These are phyloP conservation scores for Stenodera caucasica DNA, from an alignment of 2,888 invertebrate species.

Conservation along the genomic window DNA sequence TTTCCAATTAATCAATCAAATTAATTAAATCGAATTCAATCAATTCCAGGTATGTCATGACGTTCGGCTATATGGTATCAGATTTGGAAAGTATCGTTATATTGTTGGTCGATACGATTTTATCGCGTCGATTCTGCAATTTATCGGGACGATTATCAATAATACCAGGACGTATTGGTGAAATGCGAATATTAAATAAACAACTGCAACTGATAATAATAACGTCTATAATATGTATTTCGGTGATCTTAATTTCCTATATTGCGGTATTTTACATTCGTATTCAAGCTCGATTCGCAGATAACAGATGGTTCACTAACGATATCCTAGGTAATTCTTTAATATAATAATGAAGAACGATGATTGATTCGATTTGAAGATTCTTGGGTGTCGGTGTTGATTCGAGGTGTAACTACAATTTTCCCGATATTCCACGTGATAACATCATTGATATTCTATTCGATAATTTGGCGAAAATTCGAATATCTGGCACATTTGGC, in stretches of 20 bases:
- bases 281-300: too few relatives aligned
- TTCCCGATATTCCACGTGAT: not conserved
- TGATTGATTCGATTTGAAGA: not conserved
- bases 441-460: not conserved
- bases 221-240: not conserved
- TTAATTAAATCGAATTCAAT: not conserved
- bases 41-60: conserved; percentile 12
- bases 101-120: not conserved
- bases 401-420: not conserved
- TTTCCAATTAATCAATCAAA: not conserved
- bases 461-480: conserved; percentile 12
- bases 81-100: conserved; percentile 6
- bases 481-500: not conserved
- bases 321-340: conserved; percentile 1
- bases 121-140: not conserved
- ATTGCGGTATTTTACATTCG: not conserved
- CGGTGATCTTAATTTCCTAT: not conserved
- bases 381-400: not conserved
- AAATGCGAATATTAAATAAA: not conserved
- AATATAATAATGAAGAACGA: not conserved
- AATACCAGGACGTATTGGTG: not conserved
- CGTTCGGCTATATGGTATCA: conserved; percentile 12
- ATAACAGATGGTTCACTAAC: too few relatives aligned
- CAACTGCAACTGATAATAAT: not conserved
- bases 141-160: not conserved